Conservation (phyloP, 2,888 invertebrate genomes). For the Germaria angustata region DNA sequence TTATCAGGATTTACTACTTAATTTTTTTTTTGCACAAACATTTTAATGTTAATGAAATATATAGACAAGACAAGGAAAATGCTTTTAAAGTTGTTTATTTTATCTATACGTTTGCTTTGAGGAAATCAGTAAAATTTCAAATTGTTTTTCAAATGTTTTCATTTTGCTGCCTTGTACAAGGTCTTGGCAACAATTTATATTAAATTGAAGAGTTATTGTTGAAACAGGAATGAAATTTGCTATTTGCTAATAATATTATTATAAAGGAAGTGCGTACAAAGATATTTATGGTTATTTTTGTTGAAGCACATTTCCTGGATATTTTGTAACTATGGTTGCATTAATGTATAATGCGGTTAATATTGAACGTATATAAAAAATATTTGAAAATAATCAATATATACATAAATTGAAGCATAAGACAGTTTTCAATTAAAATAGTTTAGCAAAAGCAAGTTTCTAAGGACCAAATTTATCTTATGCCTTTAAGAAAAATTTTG, state of each 20-base stretch:
- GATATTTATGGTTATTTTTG: neutral
- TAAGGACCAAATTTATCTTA: too few relatives aligned
- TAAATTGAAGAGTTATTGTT: neutral
- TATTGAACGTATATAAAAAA: neutral
- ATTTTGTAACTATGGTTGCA: neutral
- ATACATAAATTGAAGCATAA: too few relatives aligned
- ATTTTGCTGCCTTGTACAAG: slow-evolving; percentile 27
- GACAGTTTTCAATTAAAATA: too few relatives aligned
- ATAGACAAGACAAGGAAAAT: slow-evolving; percentile 26
- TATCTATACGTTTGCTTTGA: slow-evolving; percentile 18
- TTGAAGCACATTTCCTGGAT: slow-evolving; percentile 20
- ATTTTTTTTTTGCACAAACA: neutral
- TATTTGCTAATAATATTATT: neutral
- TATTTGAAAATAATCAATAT: too few relatives aligned
- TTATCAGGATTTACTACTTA: slow-evolving; percentile 40
- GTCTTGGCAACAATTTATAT: slow-evolving; percentile 38
- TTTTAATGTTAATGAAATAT: slow-evolving; percentile 43
- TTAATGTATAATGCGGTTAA: neutral
- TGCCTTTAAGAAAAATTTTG: too few relatives aligned
- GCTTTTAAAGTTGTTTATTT: slow-evolving; percentile 19
- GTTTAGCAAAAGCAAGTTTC: too few relatives aligned
- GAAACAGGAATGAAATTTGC: slow-evolving; percentile 24
- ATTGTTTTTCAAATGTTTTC: slow-evolving; percentile 5
- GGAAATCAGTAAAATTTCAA: slow-evolving; percentile 35
- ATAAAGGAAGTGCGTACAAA: slow-evolving; percentile 25